Percentiles rank a stretch among this genome's conserved stretches.
Evolutionary conservation across 2,113 vertebrate species (phyloP).

Genomic region (Neolamprologus tretocephalus): DNA sequence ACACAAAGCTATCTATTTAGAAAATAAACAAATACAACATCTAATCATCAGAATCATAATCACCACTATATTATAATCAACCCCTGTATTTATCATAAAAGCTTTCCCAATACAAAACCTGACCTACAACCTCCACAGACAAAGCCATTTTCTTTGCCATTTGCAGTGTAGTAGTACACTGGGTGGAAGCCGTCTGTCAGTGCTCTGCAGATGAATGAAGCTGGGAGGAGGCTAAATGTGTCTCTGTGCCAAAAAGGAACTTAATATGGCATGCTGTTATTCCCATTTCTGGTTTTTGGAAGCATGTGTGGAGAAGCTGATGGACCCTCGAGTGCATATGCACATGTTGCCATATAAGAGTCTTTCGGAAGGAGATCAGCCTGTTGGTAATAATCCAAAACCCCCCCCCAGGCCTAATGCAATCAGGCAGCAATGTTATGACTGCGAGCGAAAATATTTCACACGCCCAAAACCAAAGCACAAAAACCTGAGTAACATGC

Average conservation of each 20-base stretch:
- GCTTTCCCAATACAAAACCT: background rate
- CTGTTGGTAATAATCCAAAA: constrained; percentile 8
- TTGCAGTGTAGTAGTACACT: background rate
- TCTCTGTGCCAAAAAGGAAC: constrained; percentile 22
- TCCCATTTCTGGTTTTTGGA: background rate
- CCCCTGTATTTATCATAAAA: background rate
- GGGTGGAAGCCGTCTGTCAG: constrained; percentile 30
- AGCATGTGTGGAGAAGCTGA: background rate
- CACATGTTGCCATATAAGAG: constrained; percentile 22
- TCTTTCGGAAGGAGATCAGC: constrained; percentile 32
- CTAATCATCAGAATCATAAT: background rate
- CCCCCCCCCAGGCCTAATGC: background rate
- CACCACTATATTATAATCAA: background rate
- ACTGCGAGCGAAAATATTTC: background rate
- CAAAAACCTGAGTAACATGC: constrained; percentile 7
- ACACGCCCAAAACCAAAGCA: background rate
- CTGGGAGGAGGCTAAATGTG: constrained; percentile 25
- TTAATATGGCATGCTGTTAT: constrained; percentile 30
- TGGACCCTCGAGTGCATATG: background rate
- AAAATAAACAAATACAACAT: background rate
- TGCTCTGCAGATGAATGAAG: constrained; percentile 30
- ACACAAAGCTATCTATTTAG: background rate
- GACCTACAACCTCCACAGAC: background rate
- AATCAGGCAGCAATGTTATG: constrained; percentile 2
- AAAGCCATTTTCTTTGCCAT: constrained; percentile 28